phyloP scores from a whole-genome alignment of 2,113 vertebrate species.

The Notarius quadriscutis region DNA sequence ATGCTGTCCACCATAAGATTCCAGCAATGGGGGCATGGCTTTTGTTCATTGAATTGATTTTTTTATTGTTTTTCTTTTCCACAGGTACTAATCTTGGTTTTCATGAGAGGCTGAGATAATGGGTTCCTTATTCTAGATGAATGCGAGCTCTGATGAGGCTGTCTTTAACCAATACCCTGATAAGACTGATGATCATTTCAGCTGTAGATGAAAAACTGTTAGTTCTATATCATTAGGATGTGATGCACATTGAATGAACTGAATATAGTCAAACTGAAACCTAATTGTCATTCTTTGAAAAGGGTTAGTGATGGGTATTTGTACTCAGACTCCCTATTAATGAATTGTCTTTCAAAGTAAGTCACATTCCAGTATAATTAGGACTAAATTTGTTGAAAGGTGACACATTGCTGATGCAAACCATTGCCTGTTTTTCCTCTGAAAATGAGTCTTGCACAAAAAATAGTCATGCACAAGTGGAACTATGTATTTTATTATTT shows the following conservation, averaged over 20 bases:
- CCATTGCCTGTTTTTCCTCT: constrained; percentile 45
- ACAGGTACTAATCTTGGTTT: constrained; percentile 17
- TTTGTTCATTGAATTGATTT: constrained; percentile 8
- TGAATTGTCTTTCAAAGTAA: constrained; percentile 27
- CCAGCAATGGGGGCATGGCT: not conserved
- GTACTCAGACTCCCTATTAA: constrained; percentile 10
- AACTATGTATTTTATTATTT: constrained; percentile 23
- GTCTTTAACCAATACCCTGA: not conserved
- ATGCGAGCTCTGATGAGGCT: not conserved
- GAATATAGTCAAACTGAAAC: not conserved
- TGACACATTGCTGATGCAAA: constrained; percentile 53
- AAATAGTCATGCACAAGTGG: constrained; percentile 4
- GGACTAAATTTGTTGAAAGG: constrained; percentile 35
- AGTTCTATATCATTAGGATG: not conserved
- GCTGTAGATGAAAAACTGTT: not conserved
- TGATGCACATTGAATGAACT: not conserved
- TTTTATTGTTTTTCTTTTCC: not conserved
- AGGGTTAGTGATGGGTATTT: not conserved
- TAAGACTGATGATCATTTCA: not conserved
- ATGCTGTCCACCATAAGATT: constrained; percentile 23
- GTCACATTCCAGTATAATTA: constrained; percentile 34
- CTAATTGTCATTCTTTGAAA: constrained; percentile 7
- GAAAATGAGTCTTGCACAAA: constrained; percentile 17
- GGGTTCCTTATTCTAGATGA: not conserved
- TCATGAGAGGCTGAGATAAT: not conserved